Conservation (phyloP, 2,113 vertebrate genomes). For the Ginglymostoma cirratum region DNA sequence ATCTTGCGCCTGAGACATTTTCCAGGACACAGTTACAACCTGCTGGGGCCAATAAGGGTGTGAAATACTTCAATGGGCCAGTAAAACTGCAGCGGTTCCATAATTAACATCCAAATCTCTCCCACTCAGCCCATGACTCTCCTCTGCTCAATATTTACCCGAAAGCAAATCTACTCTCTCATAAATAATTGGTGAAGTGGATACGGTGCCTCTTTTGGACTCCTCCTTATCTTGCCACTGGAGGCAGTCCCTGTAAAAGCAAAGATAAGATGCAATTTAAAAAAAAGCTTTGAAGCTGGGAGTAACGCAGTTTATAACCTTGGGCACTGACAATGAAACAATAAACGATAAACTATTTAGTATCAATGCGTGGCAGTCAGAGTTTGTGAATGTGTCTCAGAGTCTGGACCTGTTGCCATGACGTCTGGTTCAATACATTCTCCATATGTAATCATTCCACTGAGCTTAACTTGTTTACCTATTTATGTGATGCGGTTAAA, state of each 20-base stretch:
- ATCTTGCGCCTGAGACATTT: not conserved
- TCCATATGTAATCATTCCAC: not conserved
- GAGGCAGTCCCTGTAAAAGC: not conserved
- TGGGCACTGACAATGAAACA: not conserved
- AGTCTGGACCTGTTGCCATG: not conserved
- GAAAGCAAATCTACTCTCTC: not conserved
- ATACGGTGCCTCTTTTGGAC: not conserved
- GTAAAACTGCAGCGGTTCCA: not conserved
- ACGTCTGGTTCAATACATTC: not conserved
- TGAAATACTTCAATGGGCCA: not conserved
- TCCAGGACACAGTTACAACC: not conserved
- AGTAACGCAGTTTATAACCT: not conserved
- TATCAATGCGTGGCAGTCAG: not conserved
- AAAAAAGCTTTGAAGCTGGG: not conserved
- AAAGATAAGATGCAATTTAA: not conserved
- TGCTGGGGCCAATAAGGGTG: too few relatives aligned
- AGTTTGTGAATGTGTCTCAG: not conserved
- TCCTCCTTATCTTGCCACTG: not conserved
- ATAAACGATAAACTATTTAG: not conserved
- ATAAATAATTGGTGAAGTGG: not conserved
- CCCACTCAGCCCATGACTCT: not conserved
- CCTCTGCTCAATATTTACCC: not conserved
- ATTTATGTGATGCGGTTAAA: not conserved
- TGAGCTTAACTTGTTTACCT: not conserved
- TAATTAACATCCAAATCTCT: not conserved